Evolutionary conservation across 1,140 invertebrate genomes (phyloP), one percentile per base, ranked within the genome.

Genomic region (Acromyrmex charruanus): DNA sequence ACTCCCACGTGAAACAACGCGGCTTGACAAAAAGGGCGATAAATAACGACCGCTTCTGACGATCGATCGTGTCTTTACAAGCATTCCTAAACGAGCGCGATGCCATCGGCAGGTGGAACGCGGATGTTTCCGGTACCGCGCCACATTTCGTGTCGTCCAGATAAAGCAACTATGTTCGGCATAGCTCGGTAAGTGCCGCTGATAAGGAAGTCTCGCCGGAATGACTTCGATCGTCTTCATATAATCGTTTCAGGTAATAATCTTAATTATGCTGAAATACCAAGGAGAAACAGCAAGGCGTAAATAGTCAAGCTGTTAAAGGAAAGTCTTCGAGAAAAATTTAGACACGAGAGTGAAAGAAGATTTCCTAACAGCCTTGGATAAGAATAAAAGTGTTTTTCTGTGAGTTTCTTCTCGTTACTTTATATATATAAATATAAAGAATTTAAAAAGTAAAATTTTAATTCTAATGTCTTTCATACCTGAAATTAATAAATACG

Each of bases 101-200:
- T 35, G 71, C 69, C 72, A 61, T 72, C 66, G 31, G 25, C 39
- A 21, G 28, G 68, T 77, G 87, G 68, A 84, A 84, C 87, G 89
- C 84, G 89, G 74, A 88, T 71, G 79, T 91, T 91, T 90, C 87
- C 90, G 89, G 89, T 84, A 88, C 53, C 69, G 86, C 44, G 79
- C 71, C 53, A 80, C 61, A 89, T 80, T 9, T 79, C 86, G 86
- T 90, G 88, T 90, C 69, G 49, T 21, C 21, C 44, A 91, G 90
- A 91, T 91, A 91, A 90, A 77, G 0, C 31, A 61, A 28, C 89
- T 80, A 90, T 88, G 77, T 82, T 86, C 77, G 87, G 89, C 87
- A 90, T 88, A 90, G 90, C 84, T 88, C 74, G 72, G 89, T 91
- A 88, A 91, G 87, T 91, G 90, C 89, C 51, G 35, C 16, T 69